Base-by-base conservation (phyloP, 2,888 invertebrate species). In the Amblyjoppa proteus region DNA sequence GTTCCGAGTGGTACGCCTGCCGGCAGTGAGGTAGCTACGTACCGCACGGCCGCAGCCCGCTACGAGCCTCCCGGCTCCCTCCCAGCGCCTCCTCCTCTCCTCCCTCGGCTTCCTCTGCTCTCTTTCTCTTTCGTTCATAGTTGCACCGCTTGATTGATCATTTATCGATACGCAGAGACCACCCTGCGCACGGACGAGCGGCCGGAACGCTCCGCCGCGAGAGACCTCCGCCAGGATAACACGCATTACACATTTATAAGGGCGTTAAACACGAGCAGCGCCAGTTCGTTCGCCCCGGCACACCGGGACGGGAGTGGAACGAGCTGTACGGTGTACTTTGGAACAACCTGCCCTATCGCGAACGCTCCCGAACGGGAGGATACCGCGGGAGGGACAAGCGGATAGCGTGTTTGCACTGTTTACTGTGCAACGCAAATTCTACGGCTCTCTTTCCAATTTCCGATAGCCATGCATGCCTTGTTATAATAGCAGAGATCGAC, bases 101-200 rank as follows among this genome's bases (percentile, higher is more conserved):
- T 70, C 13, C 87, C 82, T 85, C 53, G 66, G 87, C 56, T 45
- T 83, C 87, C 87, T 85, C 79, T 84, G 87, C 86, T 88, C 88
- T 88, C 86, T 86, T 71, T 84, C 84, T 87, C 86, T 87, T 83
- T 66, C 88, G 85, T 89, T 89, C 91, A 88, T 90, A 91, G 91
- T 91, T 91, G 91, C 91, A 90, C 88, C 85, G 87, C 88, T 90
- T 92, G 92, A 93, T 92, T 92, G 92, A 93, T 93, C 93, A 92
- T 92, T 93, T 92, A 92, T 91, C 92, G 92, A 93, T 92, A 92
- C 91, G 88, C 89, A 87, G 87, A 87, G 89, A 85, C 88, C 88
- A 85, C 88, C 87, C 84, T 83, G 89, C 56, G 41, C 34, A 70
- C 66, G 71, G 66, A 85, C 87, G 87, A 88, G 88, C 81, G 88